These are phyloP conservation scores for Empis livida DNA, from an alignment of 2,888 invertebrate genomes.

Conservation along the genomic window DNA sequence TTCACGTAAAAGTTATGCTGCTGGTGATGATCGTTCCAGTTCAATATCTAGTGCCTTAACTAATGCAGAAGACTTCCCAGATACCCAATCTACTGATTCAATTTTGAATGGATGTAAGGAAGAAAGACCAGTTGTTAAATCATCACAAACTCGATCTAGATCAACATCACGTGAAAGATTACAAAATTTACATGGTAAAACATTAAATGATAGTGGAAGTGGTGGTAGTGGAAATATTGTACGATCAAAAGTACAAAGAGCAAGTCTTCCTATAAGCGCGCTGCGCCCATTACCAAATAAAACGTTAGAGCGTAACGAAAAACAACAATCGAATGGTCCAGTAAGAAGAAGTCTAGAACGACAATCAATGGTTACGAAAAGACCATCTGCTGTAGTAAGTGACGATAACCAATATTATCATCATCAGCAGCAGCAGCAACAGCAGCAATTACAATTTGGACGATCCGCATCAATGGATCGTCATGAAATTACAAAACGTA, in stretches of 20 bases:
- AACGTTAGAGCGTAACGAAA: conserved; percentile 9
- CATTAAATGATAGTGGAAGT: not conserved
- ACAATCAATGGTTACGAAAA: conserved; percentile 25
- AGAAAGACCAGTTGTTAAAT: not conserved
- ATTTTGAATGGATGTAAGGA: not conserved
- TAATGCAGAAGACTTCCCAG: conserved; percentile 20
- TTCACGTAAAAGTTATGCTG: conserved; percentile 21
- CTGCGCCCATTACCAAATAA: conserved; percentile 13
- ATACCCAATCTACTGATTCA: conserved; percentile 9
- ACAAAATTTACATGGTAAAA: conserved; percentile 6
- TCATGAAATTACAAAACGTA: conserved; percentile 22
- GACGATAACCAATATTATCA: too few relatives aligned
- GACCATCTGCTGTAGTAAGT: conserved; percentile 12
- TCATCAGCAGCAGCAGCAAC: too few relatives aligned
- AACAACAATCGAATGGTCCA: conserved; percentile 9
- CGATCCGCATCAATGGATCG: conserved; percentile 29
- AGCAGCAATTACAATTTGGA: conserved; percentile 18
- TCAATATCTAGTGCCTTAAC: conserved; percentile 28
- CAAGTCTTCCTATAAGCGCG: conserved; percentile 15
- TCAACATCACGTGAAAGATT: conserved; percentile 16
- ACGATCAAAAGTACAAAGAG: conserved; percentile 16
- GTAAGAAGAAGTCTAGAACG: conserved; percentile 21
- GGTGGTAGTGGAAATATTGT: conserved; percentile 9
- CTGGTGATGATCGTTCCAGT: conserved; percentile 21
- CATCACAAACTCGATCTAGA: not conserved